Evolutionary conservation across 1,140 invertebrate species (phyloP).

Genomic region (Littorina saxatilis): DNA sequence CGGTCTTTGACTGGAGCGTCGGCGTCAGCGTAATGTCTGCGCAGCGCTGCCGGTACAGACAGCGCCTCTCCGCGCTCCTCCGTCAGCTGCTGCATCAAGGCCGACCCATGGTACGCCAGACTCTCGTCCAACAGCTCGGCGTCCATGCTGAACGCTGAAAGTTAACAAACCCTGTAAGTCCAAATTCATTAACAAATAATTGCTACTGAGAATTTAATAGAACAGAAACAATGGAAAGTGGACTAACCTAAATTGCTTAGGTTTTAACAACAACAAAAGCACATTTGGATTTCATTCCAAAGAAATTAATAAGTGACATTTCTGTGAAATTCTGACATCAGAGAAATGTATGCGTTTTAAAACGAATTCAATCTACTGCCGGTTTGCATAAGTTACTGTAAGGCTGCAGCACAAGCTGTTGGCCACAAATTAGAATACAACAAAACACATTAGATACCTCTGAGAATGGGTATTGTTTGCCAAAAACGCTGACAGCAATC

Average conservation of each 20-base stretch:
- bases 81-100: conserved; percentile 23
- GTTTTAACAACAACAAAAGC: neutral
- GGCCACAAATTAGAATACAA: too few relatives aligned
- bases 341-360: too few relatives aligned
- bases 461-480: too few relatives aligned
- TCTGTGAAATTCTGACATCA: too few relatives aligned
- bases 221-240: neutral
- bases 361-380: too few relatives aligned
- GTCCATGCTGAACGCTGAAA: conserved; percentile 41
- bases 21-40: neutral
- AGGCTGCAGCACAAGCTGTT: too few relatives aligned
- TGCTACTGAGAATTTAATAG: neutral
- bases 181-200: neutral
- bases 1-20: conserved; percentile 3
- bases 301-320: too few relatives aligned
- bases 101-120: conserved; percentile 33
- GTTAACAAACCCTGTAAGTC: too few relatives aligned
- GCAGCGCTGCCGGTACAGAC: neutral
- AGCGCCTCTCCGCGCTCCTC: conserved; percentile 35
- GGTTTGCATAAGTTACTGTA: too few relatives aligned
- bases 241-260: neutral
- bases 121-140: conserved; percentile 28
- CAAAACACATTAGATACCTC: too few relatives aligned
- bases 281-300: neutral
- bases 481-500: too few relatives aligned